A percentile compares a stretch with the other conserved stretches of the same genome.
These are phyloP conservation scores for Nannospalax galili DNA, from an alignment of 2,113 vertebrate species.

Conservation along the genomic window DNA sequence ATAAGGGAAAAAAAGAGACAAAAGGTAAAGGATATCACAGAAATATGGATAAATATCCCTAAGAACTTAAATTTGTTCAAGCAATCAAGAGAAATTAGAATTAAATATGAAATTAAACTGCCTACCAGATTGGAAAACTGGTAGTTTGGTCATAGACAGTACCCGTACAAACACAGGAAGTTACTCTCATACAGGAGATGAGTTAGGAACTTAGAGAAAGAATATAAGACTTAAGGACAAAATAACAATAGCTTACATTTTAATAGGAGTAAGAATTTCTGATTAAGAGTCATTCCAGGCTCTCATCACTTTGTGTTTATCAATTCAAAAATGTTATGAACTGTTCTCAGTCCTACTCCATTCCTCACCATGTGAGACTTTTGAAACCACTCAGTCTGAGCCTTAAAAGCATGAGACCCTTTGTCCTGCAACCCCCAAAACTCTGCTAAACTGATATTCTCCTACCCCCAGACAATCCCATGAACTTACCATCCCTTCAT, in stretches of 20 bases:
- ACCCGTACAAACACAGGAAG: not conserved
- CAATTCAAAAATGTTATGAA: not conserved
- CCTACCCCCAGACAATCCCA: not conserved
- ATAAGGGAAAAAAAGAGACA: not conserved
- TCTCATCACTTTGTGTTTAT: not conserved
- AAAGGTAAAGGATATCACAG: not conserved
- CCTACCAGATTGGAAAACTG: not conserved
- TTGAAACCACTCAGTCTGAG: not conserved
- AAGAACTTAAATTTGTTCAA: not conserved
- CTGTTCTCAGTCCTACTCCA: not conserved
- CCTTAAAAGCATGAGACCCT: not conserved
- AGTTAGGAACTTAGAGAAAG: too few species aligned
- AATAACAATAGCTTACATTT: not conserved
- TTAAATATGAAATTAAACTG: not conserved
- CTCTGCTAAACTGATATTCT: not conserved
- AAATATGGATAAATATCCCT: not conserved
- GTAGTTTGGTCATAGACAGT: not conserved
- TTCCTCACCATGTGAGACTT: not conserved
- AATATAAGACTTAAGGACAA: not conserved
- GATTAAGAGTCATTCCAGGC: not conserved
- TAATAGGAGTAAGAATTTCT: conserved; percentile 9
- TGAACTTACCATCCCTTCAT: not conserved
- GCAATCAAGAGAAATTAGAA: not conserved
- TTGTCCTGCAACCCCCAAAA: not conserved
- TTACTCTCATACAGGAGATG: too few species aligned